These are phyloP conservation scores for Caenorhabditis brenneri DNA, from an alignment of 1,140 invertebrate species.

Conservation along the genomic window DNA sequence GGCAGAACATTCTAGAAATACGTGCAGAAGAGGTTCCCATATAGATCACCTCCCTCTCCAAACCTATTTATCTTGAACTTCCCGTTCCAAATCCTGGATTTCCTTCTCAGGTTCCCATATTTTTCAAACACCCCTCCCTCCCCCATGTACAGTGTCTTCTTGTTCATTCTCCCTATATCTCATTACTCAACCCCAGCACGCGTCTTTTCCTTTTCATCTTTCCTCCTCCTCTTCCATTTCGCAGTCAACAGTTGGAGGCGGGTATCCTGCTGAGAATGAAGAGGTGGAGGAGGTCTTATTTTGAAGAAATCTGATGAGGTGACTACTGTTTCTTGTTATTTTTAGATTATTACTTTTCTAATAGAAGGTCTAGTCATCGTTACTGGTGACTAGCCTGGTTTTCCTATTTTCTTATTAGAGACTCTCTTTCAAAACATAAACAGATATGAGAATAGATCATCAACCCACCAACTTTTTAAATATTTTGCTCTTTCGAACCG, in stretches of 20 bases:
- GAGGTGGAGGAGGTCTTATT: background rate
- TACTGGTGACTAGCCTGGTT: too few relatives aligned
- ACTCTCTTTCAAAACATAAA: too few relatives aligned
- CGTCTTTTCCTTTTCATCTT: background rate
- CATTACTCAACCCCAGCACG: background rate
- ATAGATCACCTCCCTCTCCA: background rate
- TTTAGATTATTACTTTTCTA: too few relatives aligned
- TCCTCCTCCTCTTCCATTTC: background rate
- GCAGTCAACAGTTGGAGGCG: background rate
- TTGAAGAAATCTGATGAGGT: background rate
- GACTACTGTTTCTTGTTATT: too few relatives aligned
- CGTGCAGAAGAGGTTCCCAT: background rate
- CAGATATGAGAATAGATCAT: too few relatives aligned
- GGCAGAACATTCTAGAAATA: background rate
- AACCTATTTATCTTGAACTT: background rate
- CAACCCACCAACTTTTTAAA: too few relatives aligned
- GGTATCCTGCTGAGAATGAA: background rate
- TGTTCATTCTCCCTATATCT: background rate
- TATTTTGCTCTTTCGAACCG: background rate
- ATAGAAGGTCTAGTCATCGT: too few relatives aligned
- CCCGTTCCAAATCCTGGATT: too few relatives aligned
- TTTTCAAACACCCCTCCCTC: too few relatives aligned
- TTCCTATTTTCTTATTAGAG: too few relatives aligned
- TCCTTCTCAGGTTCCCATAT: background rate
- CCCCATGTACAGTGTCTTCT: background rate